A percentile compares a stretch with the other conserved stretches of the same genome.
Conservation (phyloP, 2,797 vertebrate species). For the Percopsis omiscomaycus region DNA sequence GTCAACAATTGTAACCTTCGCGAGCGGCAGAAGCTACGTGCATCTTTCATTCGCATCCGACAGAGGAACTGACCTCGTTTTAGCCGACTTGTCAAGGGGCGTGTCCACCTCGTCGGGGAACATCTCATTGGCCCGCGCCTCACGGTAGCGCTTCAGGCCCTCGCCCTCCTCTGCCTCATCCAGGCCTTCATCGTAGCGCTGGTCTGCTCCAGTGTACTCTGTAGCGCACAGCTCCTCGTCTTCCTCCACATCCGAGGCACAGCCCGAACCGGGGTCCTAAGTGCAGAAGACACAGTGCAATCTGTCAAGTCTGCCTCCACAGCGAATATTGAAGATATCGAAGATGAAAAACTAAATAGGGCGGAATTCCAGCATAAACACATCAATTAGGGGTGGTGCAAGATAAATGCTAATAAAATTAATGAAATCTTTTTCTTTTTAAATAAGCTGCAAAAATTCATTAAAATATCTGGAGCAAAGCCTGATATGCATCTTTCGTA, state of each 20-base stretch:
- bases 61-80: conserved; percentile 77
- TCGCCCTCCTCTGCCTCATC: conserved; percentile 85
- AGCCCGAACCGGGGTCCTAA: conserved; percentile 66
- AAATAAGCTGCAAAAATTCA: no score
- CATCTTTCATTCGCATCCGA: no score
- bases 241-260: conserved; percentile 64
- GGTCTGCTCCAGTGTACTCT: conserved; percentile 72
- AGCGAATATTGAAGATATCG: background rate
- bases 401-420: no score
- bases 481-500: no score
- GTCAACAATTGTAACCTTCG: no score
- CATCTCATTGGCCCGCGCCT: conserved; percentile 89
- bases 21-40: no score
- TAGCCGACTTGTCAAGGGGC: conserved; percentile 82
- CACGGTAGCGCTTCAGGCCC: conserved; percentile 86
- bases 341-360: no score
- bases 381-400: no score
- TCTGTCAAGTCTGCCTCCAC: conserved; percentile 1
- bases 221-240: conserved; percentile 72
- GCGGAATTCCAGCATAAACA: no score
- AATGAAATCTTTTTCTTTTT: no score
- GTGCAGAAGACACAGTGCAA: conserved; percentile 4
- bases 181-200: conserved; percentile 85
- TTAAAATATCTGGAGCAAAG: no score
- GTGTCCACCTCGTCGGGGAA: conserved; percentile 98